Evolutionary conservation across 1,140 invertebrate species (phyloP), one percentile per base, ranked within the genome.

Genomic region (Scaptomyza hsui): DNA sequence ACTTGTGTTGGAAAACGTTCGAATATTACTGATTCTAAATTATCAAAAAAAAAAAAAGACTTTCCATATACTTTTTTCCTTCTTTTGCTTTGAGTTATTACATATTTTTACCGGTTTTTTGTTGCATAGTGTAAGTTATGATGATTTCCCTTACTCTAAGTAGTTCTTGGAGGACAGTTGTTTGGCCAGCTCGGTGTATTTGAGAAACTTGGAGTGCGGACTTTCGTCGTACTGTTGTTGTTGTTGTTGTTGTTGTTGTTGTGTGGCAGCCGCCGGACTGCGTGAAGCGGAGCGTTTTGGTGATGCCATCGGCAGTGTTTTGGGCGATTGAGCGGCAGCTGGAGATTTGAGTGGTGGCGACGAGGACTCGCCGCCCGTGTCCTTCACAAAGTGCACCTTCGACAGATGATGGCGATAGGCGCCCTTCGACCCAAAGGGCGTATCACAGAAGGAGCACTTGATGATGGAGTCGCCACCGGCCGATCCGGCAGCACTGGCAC

Each of bases 361-460:
- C 12, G 91, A 78, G 95, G 96, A 3, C 95, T 95, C 69, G 95
- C 94, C 82, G 15, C 96, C 95, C 9, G 96, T 96, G 77, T 98
- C 97, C 91, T 98, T 99, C 21, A 98, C 96, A 85, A 99, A 97
- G 92, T 99, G 98, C 95, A 98, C 98, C 90, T 99, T 98, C 51
- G 97, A 98, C 61, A 99, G 92, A 89, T 99, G 98, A 92, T 99
- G 98, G 76, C 98, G 94, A 92, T 99, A 99, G 1, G 98, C 97
- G 26, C 98, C 98, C 92, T 99, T 99, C 1, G 98, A 98, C 55
- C 98, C 97, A 91, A 99, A 99, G 7, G 97, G 97, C 13, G 97
- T 98, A 92, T 98, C 98, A 93, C 98, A 99, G 78, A 98, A 97
- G 15, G 97, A 97, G 92, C 98, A 99, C 91, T 98, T 98, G 94